Conservation (phyloP, 53 echinoderm and acorn worm species). For the Hippasteria phrygiana region DNA sequence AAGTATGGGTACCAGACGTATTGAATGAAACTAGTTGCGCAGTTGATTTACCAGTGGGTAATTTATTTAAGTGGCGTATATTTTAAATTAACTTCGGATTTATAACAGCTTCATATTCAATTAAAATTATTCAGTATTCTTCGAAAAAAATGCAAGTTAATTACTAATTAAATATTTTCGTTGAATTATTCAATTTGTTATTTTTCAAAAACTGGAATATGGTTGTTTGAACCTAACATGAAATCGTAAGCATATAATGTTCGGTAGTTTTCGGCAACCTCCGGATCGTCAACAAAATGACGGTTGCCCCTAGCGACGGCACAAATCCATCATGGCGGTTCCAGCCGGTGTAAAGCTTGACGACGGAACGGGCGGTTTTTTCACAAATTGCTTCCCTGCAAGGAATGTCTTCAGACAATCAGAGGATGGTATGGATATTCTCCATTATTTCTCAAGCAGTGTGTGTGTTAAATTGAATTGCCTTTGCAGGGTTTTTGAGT, state of each 20-base stretch:
- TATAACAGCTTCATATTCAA: not conserved
- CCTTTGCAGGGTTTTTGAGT: no score
- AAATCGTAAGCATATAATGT: not conserved
- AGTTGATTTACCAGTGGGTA: constrained; percentile 26
- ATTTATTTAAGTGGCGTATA: no score
- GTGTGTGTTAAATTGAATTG: no score
- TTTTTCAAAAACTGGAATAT: not conserved
- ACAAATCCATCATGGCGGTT: constrained; percentile 82
- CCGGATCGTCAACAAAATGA: constrained; percentile 57
- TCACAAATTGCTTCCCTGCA: constrained; percentile 94
- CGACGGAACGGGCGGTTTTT: constrained; percentile 88
- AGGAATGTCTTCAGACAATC: constrained; percentile 81
- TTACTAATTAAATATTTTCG: not conserved
- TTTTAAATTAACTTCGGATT: not conserved
- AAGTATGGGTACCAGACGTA: not conserved
- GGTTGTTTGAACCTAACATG: not conserved
- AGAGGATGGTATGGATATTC: constrained; percentile 80
- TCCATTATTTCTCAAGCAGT: not conserved
- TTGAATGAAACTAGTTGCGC: not conserved
- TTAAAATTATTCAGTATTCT: not conserved
- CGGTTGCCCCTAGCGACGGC: constrained; percentile 47
- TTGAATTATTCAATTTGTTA: not conserved
- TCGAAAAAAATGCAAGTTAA: not conserved
- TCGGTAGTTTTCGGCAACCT: constrained; percentile 33
- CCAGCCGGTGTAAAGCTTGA: constrained; percentile 95